Conservation (phyloP, 2,113 vertebrate genomes). For the Salvelinus fontinalis region DNA sequence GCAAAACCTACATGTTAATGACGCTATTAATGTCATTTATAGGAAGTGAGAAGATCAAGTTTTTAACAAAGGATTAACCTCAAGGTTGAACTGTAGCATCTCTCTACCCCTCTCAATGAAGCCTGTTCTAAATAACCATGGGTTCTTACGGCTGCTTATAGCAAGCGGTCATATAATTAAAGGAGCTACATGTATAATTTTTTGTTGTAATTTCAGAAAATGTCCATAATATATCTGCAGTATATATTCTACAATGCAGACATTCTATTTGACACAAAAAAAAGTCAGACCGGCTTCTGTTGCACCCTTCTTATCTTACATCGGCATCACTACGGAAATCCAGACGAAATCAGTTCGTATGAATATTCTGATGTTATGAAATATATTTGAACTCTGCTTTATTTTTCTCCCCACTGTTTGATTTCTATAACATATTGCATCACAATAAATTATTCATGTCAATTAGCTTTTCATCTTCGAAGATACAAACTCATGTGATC, state of each 20-base stretch:
- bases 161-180: no score
- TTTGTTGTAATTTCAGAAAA: no score
- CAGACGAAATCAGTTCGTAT: slow-evolving; percentile 63
- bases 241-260: no score
- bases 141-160: no score
- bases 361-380: slow-evolving; percentile 67
- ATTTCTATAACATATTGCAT: slow-evolving; percentile 76
- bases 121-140: no score
- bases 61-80: not conserved
- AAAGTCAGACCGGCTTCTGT: no score
- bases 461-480: slow-evolving; percentile 89
- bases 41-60: no score
- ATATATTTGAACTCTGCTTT: slow-evolving; percentile 67
- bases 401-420: slow-evolving; percentile 72
- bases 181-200: no score
- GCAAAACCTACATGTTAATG: not conserved
- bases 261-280: no score
- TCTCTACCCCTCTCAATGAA: not conserved
- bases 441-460: slow-evolving; percentile 79
- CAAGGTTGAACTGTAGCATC: not conserved
- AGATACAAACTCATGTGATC: slow-evolving; percentile 89
- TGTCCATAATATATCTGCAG: no score
- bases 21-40: not conserved
- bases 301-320: no score
- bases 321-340: slow-evolving; percentile 20